These are phyloP conservation scores for Agrilus cyanescens DNA, from an alignment of 2,888 invertebrate genomes.

Conservation along the genomic window DNA sequence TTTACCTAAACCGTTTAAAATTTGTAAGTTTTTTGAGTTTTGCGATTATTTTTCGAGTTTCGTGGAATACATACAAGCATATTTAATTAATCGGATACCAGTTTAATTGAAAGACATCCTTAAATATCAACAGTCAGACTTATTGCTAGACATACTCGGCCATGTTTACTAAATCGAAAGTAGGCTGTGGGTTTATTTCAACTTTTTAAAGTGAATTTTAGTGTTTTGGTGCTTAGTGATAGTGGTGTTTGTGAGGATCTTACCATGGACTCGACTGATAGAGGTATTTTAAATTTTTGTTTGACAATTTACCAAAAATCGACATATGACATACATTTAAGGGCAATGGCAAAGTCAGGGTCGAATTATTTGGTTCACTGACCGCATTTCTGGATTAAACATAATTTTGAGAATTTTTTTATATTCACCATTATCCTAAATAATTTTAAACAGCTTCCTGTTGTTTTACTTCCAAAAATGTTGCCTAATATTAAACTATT, in stretches of 20 bases:
- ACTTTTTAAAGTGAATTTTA: conserved; percentile 26
- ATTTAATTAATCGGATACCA: too few relatives aligned
- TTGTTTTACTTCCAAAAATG: too few relatives aligned
- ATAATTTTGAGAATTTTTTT: too few relatives aligned
- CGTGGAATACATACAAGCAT: too few relatives aligned
- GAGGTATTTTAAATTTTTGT: conserved; percentile 26
- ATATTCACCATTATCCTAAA: too few relatives aligned
- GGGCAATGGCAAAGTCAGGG: conserved; percentile 52
- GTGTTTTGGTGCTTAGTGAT: conserved; percentile 16
- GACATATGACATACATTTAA: conserved; percentile 33
- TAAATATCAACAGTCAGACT: too few relatives aligned
- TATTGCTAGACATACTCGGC: conserved; percentile 19
- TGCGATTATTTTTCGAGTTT: too few relatives aligned
- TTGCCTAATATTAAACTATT: too few relatives aligned
- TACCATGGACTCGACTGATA: conserved; percentile 29
- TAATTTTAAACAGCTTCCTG: too few relatives aligned
- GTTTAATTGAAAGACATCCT: too few relatives aligned
- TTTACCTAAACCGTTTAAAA: too few relatives aligned
- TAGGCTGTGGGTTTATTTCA: conserved; percentile 30
- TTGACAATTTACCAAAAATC: conserved; percentile 17
- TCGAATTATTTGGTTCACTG: conserved; percentile 48
- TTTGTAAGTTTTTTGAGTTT: too few relatives aligned
- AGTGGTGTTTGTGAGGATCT: conserved; percentile 13
- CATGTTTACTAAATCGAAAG: conserved; percentile 35
- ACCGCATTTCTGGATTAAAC: conserved; percentile 36